Percentiles rank a stretch among this genome's conserved stretches.
phyloP scores from a whole-genome alignment of 2,797 vertebrate genomes.

The Sciaenops ocellatus region DNA sequence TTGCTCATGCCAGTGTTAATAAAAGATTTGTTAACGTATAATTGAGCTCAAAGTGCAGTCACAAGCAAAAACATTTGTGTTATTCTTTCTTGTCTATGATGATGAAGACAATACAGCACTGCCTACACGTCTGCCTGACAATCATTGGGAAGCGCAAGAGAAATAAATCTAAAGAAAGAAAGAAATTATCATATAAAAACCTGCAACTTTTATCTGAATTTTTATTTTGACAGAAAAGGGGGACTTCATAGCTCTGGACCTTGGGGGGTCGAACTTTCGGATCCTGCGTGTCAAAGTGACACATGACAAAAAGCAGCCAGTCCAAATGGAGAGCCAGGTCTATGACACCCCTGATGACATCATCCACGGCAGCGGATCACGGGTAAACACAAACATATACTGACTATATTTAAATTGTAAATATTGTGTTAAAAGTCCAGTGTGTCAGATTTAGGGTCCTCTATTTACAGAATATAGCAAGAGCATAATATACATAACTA shows the following conservation, averaged over 20 bases:
- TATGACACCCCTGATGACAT: slow-evolving; percentile 96
- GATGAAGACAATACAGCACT: neutral
- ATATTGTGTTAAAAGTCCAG: too few relatives aligned
- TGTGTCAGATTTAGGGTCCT: too few relatives aligned
- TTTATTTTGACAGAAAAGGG: slow-evolving; percentile 91
- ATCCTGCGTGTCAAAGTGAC: slow-evolving; percentile 97
- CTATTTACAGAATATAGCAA: too few relatives aligned
- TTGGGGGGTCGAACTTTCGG: slow-evolving; percentile 95
- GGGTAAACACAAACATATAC: slow-evolving; percentile 81
- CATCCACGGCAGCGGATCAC: slow-evolving; percentile 92
- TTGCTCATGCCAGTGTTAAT: neutral
- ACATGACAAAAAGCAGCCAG: slow-evolving; percentile 94
- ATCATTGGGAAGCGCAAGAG: too few relatives aligned
- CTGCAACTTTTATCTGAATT: neutral
- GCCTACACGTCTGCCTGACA: too few relatives aligned
- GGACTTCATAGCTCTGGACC: slow-evolving; percentile 97
- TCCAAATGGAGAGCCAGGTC: slow-evolving; percentile 95
- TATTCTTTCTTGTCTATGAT: neutral
- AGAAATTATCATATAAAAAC: neutral
- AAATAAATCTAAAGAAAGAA: too few relatives aligned
- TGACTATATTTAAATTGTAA: too few relatives aligned
- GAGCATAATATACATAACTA: too few relatives aligned
- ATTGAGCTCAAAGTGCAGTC: neutral
- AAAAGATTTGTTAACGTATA: neutral
- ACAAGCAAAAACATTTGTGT: neutral